Conservation (phyloP, 2,113 vertebrate genomes). For the Rhynchomys soricoides region DNA sequence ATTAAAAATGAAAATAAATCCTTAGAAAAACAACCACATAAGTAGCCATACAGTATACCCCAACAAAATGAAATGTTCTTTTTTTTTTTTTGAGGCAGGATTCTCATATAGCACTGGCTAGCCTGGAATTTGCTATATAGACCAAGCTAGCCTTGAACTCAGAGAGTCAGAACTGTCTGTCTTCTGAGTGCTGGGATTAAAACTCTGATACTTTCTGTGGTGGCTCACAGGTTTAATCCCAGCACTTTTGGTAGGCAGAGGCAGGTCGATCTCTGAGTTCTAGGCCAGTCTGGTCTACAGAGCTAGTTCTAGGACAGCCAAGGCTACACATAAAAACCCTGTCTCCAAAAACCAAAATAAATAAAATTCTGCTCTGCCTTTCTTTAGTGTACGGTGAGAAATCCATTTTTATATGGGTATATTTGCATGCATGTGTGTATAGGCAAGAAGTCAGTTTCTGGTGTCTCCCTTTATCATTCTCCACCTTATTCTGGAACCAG, state of each 20-base stretch:
- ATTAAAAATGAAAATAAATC: not conserved
- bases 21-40: not conserved
- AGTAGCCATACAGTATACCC: no score
- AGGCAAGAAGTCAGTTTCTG: not conserved
- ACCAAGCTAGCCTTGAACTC: not conserved
- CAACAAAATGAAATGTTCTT: not conserved
- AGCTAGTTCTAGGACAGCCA: no score
- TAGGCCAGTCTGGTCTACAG: no score
- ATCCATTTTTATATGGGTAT: not conserved
- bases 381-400: not conserved
- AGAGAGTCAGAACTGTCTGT: not conserved
- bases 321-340: no score
- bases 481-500: not conserved
- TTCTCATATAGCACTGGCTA: not conserved
- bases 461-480: not conserved
- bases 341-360: no score
- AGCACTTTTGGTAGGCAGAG: no score
- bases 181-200: not conserved
- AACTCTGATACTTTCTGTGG: no score
- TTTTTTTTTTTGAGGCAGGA: not conserved
- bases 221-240: no score
- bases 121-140: not conserved
- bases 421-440: not conserved
- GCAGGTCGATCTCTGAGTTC: no score
- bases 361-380: not conserved